Base-by-base conservation (phyloP, 2,797 vertebrate genomes). In the Leptoclinus maculatus region DNA sequence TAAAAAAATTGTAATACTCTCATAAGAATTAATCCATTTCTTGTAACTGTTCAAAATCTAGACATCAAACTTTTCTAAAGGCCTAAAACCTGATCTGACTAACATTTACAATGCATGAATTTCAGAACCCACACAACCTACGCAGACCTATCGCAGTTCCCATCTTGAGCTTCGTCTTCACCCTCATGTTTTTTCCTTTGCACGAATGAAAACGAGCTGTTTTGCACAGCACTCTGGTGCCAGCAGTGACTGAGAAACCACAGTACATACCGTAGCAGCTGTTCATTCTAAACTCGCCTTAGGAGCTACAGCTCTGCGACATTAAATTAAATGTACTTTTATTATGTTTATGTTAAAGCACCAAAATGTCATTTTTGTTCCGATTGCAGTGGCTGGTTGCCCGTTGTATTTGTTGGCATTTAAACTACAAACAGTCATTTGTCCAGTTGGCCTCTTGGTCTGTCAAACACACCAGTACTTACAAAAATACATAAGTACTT, bases 201-300 rank as follows among this genome's bases (percentile, higher is more conserved):
- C 14, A 34, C 3, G 1, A 54, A 62, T 10, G 1, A 23, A 32
- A 16, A 7, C 6, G 0, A 58, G 16, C 19, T 4, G 7, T 38
- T 25, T 56, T 56, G 1, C 9, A 23, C 0, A 0, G 4, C 4
- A 4, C 13, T 32, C 36, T n/a, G 58, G 7, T 2, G 27, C 19
- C 7, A n/a, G n/a, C 10, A 1, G 13, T 7, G 8, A 12, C 34
- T 4, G 16, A 36, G 34, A 56, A 64, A 36, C 34, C n/a, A 67
- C 34, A 13, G 66, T 7, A 3, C 49, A 7, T 27, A 53, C 3
- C 14, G 4, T 2, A 67, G 32, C 9, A 39, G 12, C 9, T 66
- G 21, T 10, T 51, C 6, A 8, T 39, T 63, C 23, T 49, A 34
- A 66, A 32, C 43, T 32, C 17, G 23, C 8, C 2, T 27, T 11